Conservation (phyloP, 2,797 vertebrate genomes). For the Diplodus puntazzo region DNA sequence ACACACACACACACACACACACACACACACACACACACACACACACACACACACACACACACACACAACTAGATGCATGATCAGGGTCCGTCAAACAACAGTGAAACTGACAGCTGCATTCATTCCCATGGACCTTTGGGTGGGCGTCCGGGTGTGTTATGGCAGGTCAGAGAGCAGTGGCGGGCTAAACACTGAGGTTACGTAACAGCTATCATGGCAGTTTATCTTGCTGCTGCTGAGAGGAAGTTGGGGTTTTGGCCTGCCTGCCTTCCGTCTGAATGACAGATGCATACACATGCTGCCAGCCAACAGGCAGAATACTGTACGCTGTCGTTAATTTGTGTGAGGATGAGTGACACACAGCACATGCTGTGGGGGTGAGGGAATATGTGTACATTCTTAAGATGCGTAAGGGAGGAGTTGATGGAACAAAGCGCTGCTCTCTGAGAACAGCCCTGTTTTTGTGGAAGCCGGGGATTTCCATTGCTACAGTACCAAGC, state of each 20-base stretch:
- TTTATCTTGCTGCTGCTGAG: slow-evolving; percentile 37
- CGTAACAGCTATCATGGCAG: slow-evolving; percentile 50
- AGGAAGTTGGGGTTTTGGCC: slow-evolving; percentile 52
- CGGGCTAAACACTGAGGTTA: slow-evolving; percentile 47
- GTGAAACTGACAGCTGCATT: slow-evolving; percentile 61
- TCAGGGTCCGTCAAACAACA: slow-evolving; percentile 34
- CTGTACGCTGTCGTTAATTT: slow-evolving; percentile 21
- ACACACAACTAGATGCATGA: slow-evolving; percentile 26
- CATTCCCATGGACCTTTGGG: slow-evolving; percentile 39
- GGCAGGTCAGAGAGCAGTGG: slow-evolving; percentile 51
- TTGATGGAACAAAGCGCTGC: slow-evolving; percentile 56
- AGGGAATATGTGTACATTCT: slow-evolving; percentile 55
- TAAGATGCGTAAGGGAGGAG: slow-evolving; percentile 60
- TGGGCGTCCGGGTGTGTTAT: slow-evolving; percentile 20
- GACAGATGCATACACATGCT: slow-evolving; percentile 40
- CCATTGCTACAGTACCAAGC: slow-evolving; percentile 51
- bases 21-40: background rate
- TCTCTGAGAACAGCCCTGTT: slow-evolving; percentile 55
- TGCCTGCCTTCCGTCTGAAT: slow-evolving; percentile 24
- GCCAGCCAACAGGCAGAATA: background rate
- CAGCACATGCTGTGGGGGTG: slow-evolving; percentile 43
- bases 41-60: background rate
- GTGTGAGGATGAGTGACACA: slow-evolving; percentile 48
- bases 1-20: slow-evolving; percentile 14
- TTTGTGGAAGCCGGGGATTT: slow-evolving; percentile 76